Conservation (phyloP, 2,888 invertebrate species). For the Malthinus seriepunctatus region DNA sequence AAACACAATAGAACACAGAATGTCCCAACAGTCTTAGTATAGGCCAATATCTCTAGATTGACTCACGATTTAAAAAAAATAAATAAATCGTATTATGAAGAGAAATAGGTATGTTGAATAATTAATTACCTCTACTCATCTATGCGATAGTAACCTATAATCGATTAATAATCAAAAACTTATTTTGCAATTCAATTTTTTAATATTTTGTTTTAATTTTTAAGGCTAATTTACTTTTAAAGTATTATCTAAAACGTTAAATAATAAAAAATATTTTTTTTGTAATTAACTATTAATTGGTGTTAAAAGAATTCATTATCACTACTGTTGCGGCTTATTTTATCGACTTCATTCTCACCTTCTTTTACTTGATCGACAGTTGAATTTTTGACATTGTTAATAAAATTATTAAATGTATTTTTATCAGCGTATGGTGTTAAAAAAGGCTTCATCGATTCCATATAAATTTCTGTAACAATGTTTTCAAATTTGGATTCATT, state of each 20-base stretch:
- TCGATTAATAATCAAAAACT: too few species aligned
- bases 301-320: conserved; percentile 24
- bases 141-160: too few species aligned
- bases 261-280: background rate
- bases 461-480: conserved; percentile 9
- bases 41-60: too few species aligned
- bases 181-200: too few species aligned
- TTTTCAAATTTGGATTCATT: too few species aligned
- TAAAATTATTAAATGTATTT: conserved; percentile 7
- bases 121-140: too few species aligned
- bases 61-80: too few species aligned
- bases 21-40: too few species aligned
- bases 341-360: conserved; percentile 2
- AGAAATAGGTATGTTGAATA: too few species aligned
- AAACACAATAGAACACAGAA: too few species aligned
- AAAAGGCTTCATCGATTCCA: conserved; percentile 9
- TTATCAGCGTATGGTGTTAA: conserved; percentile 7
- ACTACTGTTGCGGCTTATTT: conserved; percentile 18
- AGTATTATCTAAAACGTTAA: background rate
- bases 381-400: conserved; percentile 12
- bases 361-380: conserved; percentile 5
- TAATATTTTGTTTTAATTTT: too few species aligned
- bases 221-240: background rate
- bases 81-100: too few species aligned
- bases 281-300: conserved; percentile 2